Base-by-base conservation (phyloP, 2,113 vertebrate genomes). In the Rhombomys opimus region DNA sequence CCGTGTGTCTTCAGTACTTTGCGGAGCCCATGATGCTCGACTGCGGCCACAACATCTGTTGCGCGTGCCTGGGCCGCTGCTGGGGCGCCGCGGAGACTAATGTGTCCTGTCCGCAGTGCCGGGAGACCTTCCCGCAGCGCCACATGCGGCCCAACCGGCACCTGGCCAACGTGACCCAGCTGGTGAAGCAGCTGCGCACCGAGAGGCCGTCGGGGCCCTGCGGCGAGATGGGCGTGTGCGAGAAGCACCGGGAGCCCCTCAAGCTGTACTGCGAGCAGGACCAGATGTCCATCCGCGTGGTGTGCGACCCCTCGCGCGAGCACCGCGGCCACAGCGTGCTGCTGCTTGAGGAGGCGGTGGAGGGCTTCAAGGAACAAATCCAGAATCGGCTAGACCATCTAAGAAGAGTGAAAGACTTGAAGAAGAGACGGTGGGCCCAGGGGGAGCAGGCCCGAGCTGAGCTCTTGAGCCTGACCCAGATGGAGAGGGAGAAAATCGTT, bases 91-190 rank as follows among this genome's bases (percentile, higher is more conserved):
- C 95, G 2, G 97, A 94, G 63, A 89, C 87, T 38, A 93, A 95
- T 30, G 98, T 97, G 91, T 96, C 98, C 52, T 98, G 98, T 23
- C 98, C 98, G 20, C 97, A 98, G 94, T 98, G 98, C 95, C 96
- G 97, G 59, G 98, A 98, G 96, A 96, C 98, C 46, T 99, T 99
- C 95, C 93, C 97, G 90, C 97, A 94, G 77, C 96, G 96, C 65
- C 95, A 94, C 80, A 81, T 93, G 68, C 96, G 97, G 75, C 95
- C 98, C 96, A 98, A 98, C 95, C 96, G 96, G 76, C 96, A 97
- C 75, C 93, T 98, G 96, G 98, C 97, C 88, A 97, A 96, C 93
- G 97, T 98, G 41, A 98, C 97, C 96, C 97, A 97, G 81, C 90
- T 97, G 92, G 97, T 98, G 72, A 94, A 95, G 94, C 97, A 97